phyloP scores from a whole-genome alignment of 2,888 invertebrate genomes.

The Trichopria drosophilae region DNA sequence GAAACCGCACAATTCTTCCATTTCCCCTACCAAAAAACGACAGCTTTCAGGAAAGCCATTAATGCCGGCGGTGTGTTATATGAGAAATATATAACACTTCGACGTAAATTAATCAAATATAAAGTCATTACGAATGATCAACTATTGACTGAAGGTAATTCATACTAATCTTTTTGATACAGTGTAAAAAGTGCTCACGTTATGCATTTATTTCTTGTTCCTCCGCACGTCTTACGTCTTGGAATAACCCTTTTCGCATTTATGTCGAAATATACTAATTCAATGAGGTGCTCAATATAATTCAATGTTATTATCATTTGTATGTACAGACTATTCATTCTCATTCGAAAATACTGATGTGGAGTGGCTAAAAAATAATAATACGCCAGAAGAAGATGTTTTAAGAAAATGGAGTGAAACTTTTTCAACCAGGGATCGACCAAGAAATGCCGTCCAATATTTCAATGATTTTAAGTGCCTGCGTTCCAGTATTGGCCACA shows the following conservation, averaged over 20 bases:
- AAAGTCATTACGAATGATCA: constrained; percentile 16
- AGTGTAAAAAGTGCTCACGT: no score
- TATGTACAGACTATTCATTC: no score
- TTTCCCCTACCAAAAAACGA: constrained; percentile 17
- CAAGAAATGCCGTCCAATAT: no score
- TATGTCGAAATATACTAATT: no score
- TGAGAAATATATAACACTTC: constrained; percentile 18
- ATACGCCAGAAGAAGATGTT: constrained; percentile 2
- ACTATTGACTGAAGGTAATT: neutral
- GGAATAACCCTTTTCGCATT: no score
- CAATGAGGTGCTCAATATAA: no score
- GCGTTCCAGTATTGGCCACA: constrained; percentile 1
- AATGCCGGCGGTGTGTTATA: constrained; percentile 17
- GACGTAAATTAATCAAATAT: constrained; percentile 9
- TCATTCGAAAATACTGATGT: no score
- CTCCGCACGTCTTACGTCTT: no score
- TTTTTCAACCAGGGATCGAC: constrained; percentile 4
- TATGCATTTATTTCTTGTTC: no score
- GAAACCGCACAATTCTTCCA: constrained; percentile 16
- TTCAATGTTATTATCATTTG: no score
- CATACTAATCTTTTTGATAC: no score
- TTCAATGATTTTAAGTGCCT: constrained; percentile 6
- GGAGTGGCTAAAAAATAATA: constrained; percentile 15
- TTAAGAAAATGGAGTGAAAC: neutral
- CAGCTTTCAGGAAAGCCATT: neutral